Evolutionary conservation across 1,140 invertebrate genomes (phyloP).

Genomic region (Aphaenogaster floridana): DNA sequence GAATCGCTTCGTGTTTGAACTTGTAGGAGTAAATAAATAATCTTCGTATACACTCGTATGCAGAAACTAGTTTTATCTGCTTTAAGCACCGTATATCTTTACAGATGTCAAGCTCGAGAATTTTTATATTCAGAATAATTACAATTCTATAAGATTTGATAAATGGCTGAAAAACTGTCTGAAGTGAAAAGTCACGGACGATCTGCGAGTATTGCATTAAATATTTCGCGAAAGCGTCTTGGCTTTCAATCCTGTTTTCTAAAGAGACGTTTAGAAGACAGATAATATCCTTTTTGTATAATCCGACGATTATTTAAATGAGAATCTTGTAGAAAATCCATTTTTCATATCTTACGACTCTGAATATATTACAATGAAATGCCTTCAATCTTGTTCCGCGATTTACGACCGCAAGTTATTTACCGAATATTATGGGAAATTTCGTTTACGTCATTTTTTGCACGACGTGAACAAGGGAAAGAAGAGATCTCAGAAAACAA

Average conservation of each 20-base stretch:
- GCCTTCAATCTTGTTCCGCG: neutral
- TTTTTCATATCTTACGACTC: neutral
- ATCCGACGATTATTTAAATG: conserved; percentile 13
- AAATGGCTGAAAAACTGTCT: neutral
- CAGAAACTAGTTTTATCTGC: neutral
- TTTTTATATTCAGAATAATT: neutral
- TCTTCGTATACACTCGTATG: conserved; percentile 27
- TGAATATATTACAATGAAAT: conserved; percentile 3
- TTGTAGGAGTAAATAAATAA: conserved; percentile 51
- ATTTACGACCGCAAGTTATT: conserved; percentile 1
- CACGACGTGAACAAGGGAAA: neutral
- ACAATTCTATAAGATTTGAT: neutral
- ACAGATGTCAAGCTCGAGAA: neutral
- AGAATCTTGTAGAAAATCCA: neutral
- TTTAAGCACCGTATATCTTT: neutral
- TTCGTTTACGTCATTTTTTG: neutral
- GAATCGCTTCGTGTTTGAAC: conserved; percentile 39
- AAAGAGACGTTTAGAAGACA: neutral
- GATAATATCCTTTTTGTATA: neutral
- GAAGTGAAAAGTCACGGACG: neutral
- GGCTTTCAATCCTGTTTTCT: neutral
- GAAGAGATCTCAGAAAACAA: neutral
- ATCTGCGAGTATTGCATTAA: neutral
- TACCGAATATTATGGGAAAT: neutral
- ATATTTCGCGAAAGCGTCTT: neutral